Evolutionary conservation across 2,888 invertebrate genomes (phyloP), one percentile per base, ranked within the genome.

Genomic region (Mimachlamys varia): DNA sequence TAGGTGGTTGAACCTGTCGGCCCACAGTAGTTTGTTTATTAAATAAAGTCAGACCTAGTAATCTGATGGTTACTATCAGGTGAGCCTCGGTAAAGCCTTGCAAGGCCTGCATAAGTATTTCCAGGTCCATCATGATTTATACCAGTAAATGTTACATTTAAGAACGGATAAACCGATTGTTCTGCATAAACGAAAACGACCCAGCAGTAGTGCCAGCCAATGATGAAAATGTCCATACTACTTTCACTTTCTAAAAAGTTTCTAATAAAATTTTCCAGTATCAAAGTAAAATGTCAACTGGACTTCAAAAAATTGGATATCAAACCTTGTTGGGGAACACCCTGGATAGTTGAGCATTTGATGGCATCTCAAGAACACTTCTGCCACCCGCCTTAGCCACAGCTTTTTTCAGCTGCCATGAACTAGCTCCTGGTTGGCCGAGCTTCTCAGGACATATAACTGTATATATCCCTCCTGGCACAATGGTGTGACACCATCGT

Each of bases 401-500:
- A 19, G 91, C 90, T 89, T 92, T 93, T 62, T 91, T 90, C 33
- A 94, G 53, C 88, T 90, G 90, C 90, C 62, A 88, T 50, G 88
- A 88, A 33, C 55, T 88, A 88, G 92, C 19, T 50, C 87, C 89
- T 91, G 88, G 87, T 89, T 50, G 50, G 91, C 76, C 44, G n/a
- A 62, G 38, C 44, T 53, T 87, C 88, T 76, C 22, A 90, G 90
- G 88, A 89, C 90, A 62, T 27, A 33, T 44, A 88, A 91, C 89
- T 90, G 91, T 62, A 88, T 94, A 94, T 15, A 91, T 27, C n/a
- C 88, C 15, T 15, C 91, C 89, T 62, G 89, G 89, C 37, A 91
- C 89, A 10, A 94, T 87, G 0, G 92, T 55, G 13, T 91, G 89
- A 87, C 92, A 93, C 93, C 93, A 93, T 87, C 87, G 90, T 4